Evolutionary conservation across 2,113 vertebrate genomes (phyloP).

Genomic region (Xyrauchen texanus): DNA sequence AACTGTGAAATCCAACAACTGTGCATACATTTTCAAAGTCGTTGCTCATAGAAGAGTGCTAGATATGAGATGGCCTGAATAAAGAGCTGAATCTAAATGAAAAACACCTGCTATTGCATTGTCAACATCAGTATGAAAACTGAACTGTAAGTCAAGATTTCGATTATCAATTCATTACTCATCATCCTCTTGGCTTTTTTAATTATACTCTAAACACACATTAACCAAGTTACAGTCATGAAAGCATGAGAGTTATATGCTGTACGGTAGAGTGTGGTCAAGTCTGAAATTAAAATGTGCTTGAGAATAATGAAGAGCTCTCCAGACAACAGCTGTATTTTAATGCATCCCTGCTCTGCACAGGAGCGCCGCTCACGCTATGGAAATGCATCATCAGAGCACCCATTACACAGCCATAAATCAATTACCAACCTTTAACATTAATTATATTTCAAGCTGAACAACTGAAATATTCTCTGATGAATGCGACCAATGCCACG

Average conservation of each 20-base stretch:
- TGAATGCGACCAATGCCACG: constrained; percentile 28
- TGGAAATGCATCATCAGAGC: constrained; percentile 38
- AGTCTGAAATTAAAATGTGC: constrained; percentile 54
- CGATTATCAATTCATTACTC: constrained; percentile 15
- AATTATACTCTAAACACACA: constrained; percentile 25
- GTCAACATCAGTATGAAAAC: neutral
- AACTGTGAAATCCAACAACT: too few relatives aligned
- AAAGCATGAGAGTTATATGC: constrained; percentile 36
- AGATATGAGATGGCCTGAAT: too few relatives aligned
- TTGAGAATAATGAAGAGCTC: constrained; percentile 54
- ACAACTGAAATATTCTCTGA: constrained; percentile 28
- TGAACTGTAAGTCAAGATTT: neutral
- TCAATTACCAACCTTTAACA: constrained; percentile 55
- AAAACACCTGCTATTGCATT: neutral
- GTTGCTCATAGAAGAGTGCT: too few relatives aligned
- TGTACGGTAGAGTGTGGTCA: constrained; percentile 46
- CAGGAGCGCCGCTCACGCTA: neutral
- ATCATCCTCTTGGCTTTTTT: constrained; percentile 6
- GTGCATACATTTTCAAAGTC: too few relatives aligned
- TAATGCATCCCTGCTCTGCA: constrained; percentile 36
- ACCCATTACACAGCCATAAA: constrained; percentile 40
- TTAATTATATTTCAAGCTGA: constrained; percentile 44
- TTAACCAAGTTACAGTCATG: constrained; percentile 29
- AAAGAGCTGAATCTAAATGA: too few relatives aligned
- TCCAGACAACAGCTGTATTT: constrained; percentile 53